Conservation (phyloP, 2,888 invertebrate species). For the Patella pellucida region DNA sequence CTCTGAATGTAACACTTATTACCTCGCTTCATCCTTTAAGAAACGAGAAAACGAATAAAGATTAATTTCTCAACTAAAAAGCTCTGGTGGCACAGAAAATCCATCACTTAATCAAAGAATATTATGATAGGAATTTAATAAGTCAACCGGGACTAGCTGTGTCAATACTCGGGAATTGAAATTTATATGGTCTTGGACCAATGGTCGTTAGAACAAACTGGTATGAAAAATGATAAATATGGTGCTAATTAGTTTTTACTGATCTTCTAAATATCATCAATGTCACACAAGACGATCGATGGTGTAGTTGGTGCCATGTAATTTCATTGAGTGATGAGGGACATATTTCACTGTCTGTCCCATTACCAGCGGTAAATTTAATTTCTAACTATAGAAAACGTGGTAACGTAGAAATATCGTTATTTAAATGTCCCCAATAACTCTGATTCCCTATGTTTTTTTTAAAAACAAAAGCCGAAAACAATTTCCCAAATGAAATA, state of each 20-base stretch:
- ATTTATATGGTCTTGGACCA: constrained; percentile 2
- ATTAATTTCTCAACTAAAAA: background rate
- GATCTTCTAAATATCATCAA: constrained; percentile 26
- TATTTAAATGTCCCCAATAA: background rate
- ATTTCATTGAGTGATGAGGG: constrained; percentile 18
- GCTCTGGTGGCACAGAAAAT: constrained; percentile 4
- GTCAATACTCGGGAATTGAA: constrained; percentile 9
- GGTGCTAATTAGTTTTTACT: constrained; percentile 23
- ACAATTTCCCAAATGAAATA: too few species aligned
- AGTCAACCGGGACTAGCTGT: constrained; percentile 9
- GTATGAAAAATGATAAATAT: constrained; percentile 30
- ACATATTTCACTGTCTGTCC: constrained; percentile 23
- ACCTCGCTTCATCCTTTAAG: background rate
- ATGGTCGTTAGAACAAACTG: constrained; percentile 13
- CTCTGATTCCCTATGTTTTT: too few species aligned
- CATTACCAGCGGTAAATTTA: constrained; percentile 7
- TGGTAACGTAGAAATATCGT: constrained; percentile 12
- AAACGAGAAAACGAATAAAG: constrained; percentile 1
- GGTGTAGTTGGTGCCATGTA: constrained; percentile 19
- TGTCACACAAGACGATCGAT: constrained; percentile 22
- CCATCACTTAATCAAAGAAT: constrained; percentile 5
- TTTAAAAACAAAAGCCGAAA: too few species aligned
- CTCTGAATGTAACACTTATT: constrained; percentile 1
- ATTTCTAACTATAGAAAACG: constrained; percentile 26
- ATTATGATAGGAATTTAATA: constrained; percentile 11